Percentiles rank a stretch among this genome's conserved stretches.
phyloP scores from a whole-genome alignment of 1,140 invertebrate species.

The Drosophila oshimai region DNA sequence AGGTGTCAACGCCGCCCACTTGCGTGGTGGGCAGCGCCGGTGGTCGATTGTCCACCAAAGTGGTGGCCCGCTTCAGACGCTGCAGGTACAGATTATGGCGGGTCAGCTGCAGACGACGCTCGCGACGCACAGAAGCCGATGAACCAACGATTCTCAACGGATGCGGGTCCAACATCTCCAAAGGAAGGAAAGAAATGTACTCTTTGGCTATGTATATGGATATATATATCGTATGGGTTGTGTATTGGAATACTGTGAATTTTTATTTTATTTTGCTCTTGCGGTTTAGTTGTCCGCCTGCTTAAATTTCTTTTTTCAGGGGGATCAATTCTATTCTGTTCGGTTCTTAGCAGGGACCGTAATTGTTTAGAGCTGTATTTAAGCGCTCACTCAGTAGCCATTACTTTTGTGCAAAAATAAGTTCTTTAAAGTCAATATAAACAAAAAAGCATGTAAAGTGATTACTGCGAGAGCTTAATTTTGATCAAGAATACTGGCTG shows the following conservation, averaged over 20 bases:
- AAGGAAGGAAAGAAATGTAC: neutral
- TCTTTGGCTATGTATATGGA: neutral
- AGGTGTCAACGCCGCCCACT: neutral
- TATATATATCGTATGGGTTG: neutral
- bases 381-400: neutral
- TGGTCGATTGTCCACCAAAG: slow-evolving; percentile 8
- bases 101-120: neutral
- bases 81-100: neutral
- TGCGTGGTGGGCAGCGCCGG: neutral
- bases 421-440: neutral
- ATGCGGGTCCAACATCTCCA: neutral
- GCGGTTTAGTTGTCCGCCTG: slow-evolving; percentile 21
- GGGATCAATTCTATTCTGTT: neutral
- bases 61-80: slow-evolving; percentile 10
- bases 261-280: slow-evolving; percentile 16
- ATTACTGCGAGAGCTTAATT: neutral
- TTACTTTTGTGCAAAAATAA: neutral
- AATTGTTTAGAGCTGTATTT: neutral
- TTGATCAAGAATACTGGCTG: neutral
- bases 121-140: neutral
- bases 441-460: neutral
- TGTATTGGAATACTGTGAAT: slow-evolving; percentile 35
- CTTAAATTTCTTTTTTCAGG: neutral
- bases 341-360: neutral
- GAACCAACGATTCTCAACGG: neutral